A percentile compares a stretch with the other conserved stretches of the same genome.
These are phyloP conservation scores for Paedocypris sp. DNA, from an alignment of 2,113 vertebrate genomes.

Conservation along the genomic window DNA sequence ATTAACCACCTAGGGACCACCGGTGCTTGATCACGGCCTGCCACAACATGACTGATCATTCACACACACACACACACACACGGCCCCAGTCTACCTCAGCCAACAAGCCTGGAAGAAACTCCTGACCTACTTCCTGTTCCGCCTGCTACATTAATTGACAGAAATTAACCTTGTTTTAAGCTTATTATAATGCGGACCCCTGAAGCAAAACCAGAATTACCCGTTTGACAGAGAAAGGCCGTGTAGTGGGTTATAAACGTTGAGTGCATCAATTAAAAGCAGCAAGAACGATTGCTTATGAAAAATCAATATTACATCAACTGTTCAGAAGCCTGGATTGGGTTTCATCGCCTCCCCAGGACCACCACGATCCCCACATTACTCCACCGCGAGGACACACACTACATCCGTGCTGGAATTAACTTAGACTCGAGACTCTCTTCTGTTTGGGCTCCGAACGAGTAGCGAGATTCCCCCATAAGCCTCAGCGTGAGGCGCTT, in stretches of 20 bases:
- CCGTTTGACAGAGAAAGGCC: not conserved
- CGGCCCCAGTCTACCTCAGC: not conserved
- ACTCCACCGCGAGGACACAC: no score
- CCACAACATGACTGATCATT: not conserved
- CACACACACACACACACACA: not conserved
- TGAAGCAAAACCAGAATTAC: no score
- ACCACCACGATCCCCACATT: no score
- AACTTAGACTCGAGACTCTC: slow-evolving; percentile 17
- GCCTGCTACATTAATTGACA: not conserved
- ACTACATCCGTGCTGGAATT: not conserved
- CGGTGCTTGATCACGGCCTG: slow-evolving; percentile 6
- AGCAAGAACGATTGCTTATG: no score
- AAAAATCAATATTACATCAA: no score
- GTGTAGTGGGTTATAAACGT: not conserved
- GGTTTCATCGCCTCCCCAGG: no score
- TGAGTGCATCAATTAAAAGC: not conserved
- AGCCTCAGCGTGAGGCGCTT: slow-evolving; percentile 4
- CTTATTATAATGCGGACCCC: not conserved
- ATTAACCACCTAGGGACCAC: no score
- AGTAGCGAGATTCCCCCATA: slow-evolving; percentile 6
- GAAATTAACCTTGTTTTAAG: not conserved
- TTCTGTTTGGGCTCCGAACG: slow-evolving; percentile 14
- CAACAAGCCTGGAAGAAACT: not conserved
- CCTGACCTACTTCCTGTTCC: not conserved
- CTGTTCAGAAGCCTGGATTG: no score